phyloP scores from a whole-genome alignment of 2,888 invertebrate genomes.

The Heliconius cydno region DNA sequence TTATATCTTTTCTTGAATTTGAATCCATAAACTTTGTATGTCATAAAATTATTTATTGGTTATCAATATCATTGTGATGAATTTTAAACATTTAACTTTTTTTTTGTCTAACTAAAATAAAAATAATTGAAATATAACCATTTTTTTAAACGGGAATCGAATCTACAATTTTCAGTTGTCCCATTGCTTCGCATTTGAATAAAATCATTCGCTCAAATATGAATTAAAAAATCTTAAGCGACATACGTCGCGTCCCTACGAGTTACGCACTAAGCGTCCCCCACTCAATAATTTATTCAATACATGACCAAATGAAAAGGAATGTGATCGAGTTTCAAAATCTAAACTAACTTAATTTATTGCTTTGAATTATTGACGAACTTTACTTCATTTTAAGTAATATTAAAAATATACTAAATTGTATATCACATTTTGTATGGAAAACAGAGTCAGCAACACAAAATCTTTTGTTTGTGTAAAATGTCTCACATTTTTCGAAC shows the following conservation, averaged over 20 bases:
- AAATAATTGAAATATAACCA: too few species aligned
- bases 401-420: not conserved
- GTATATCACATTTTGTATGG: not conserved
- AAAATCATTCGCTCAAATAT: too few species aligned
- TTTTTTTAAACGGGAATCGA: not conserved
- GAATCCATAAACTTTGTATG: too few species aligned
- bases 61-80: too few species aligned
- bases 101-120: too few species aligned
- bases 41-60: too few species aligned
- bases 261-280: constrained; percentile 14
- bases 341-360: constrained; percentile 38
- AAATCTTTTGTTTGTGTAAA: not conserved
- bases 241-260: not conserved
- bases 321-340: constrained; percentile 52
- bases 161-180: not conserved
- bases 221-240: too few species aligned
- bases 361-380: constrained; percentile 10
- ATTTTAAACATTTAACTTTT: too few species aligned
- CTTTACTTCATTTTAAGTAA: not conserved
- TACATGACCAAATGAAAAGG: constrained; percentile 54
- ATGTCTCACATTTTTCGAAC: too few species aligned
- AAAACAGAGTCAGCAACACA: not conserved
- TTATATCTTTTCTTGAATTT: too few species aligned
- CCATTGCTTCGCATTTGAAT: too few species aligned
- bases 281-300: constrained; percentile 54